Conservation (phyloP, 2,888 invertebrate genomes). For the Volucella bombylans region DNA sequence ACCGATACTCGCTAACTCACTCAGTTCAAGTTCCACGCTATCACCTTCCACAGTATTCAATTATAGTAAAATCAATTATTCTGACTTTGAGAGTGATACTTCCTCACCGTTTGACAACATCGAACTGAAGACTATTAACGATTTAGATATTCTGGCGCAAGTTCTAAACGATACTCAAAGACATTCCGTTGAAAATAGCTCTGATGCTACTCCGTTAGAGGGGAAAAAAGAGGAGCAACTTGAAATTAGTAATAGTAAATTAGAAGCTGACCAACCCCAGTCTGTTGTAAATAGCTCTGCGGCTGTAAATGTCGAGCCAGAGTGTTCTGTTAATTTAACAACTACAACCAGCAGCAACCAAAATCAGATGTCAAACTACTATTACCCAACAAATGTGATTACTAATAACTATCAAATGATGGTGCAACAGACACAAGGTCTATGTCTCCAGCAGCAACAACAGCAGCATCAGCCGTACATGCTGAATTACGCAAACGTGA, state of each 20-base stretch:
- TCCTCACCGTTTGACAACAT: constrained; percentile 97
- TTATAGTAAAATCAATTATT: constrained; percentile 83
- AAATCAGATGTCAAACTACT: constrained; percentile 53
- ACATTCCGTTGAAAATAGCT: constrained; percentile 72
- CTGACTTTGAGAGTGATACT: constrained; percentile 95
- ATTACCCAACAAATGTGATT: constrained; percentile 58
- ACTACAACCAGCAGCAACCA: constrained; percentile 17
- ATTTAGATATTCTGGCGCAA: constrained; percentile 94
- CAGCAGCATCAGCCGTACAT: constrained; percentile 63
- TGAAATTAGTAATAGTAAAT: constrained; percentile 22
- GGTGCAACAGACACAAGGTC: constrained; percentile 74
- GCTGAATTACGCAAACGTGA: constrained; percentile 66
- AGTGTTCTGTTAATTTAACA: not conserved
- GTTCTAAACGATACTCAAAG: constrained; percentile 84
- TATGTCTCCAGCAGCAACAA: constrained; percentile 68
- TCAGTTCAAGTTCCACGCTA: constrained; percentile 42
- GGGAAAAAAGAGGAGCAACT: not conserved
- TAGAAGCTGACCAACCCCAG: constrained; percentile 27
- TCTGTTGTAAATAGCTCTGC: constrained; percentile 41
- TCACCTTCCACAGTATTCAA: constrained; percentile 66
- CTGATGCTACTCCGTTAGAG: not conserved
- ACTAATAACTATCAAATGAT: constrained; percentile 55
- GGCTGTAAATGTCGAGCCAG: constrained; percentile 6
- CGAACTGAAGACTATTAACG: constrained; percentile 95
- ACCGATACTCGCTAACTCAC: constrained; percentile 79